Conservation (phyloP, 2,888 invertebrate genomes). For the Perdita meconis region DNA sequence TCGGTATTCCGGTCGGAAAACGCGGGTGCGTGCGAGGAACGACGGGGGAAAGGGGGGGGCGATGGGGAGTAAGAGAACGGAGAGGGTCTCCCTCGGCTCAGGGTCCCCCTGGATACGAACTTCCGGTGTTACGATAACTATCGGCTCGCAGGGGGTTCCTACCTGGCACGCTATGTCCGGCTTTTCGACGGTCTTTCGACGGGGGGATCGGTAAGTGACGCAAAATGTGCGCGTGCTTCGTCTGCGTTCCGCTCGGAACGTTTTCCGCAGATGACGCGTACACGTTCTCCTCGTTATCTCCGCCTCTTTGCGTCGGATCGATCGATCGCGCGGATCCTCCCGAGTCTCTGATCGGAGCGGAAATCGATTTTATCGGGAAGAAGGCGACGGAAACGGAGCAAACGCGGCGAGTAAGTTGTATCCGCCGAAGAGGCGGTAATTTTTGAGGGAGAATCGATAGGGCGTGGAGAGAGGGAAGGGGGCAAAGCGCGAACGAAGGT, state of each 20-base stretch:
- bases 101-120: constrained; percentile 37
- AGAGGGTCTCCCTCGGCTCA: constrained; percentile 13
- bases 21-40: constrained; percentile 42
- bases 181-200: constrained; percentile 45
- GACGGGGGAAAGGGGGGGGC: not conserved
- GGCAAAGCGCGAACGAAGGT: not conserved
- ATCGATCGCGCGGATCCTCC: no score
- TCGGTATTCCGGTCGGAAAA: not conserved
- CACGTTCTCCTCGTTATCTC: not conserved
- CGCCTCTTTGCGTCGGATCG: not conserved
- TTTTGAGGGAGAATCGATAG: not conserved
- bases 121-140: constrained; percentile 64
- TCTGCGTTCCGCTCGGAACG: constrained; percentile 7
- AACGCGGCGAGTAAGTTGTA: no score
- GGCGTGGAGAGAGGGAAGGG: not conserved
- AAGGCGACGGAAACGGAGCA: no score
- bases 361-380: no score
- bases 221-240: constrained; percentile 38
- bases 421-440: no score
- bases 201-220: constrained; percentile 37
- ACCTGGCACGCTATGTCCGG: constrained; percentile 65
- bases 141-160: constrained; percentile 58
- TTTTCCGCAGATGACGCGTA: constrained; percentile 20
- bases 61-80: no score
- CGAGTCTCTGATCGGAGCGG: no score